Evolutionary conservation across 2,113 vertebrate species (phyloP), one percentile per base, ranked within the genome.

Genomic region (Pygoscelis adeliae): DNA sequence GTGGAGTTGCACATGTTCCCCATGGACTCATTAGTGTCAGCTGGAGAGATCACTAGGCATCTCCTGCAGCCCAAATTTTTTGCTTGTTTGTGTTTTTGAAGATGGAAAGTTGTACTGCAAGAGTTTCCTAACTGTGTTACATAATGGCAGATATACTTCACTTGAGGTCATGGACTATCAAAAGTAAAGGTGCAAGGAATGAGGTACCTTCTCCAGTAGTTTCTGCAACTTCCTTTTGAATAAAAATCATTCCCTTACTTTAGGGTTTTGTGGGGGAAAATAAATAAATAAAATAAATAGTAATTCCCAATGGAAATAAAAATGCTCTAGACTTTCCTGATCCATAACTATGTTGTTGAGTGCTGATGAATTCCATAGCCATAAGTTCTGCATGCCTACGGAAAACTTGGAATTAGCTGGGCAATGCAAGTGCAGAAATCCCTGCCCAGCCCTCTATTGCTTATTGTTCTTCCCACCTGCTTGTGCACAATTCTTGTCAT

Each of bases 161-260:
- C 25, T 71, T 76, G 38, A 47, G 56, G 55, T 67, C 76, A 23
- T 27, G 23, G 38, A 32, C 29, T 58, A 55, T 38, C 50, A 77
- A 88, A 92, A 87, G 23, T 20, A 72, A 78, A 93, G 47, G 47
- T 78, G n/a, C n/a, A 83, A 91, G 26, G 72, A 90, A 83, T 18
- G 2, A 65, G 17, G 21, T 74, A 1, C 20, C 47, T 71, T 88
- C 49, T 80, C 29, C 55, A 62, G 11, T 23, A 91, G 29, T 53
- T 92, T 90, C 47, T 2, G 5, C 11, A 66, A 46, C 18, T 82
- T 74, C 14, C 2, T 81, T 88, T 62, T 71, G 38, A 95, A 70
- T 63, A 81, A 83, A 95, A 92, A 53, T n/a, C 2, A 40, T 66
- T 62, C 26, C 6, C 3, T 71, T 72, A 50, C 12, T 55, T 91